Evolutionary conservation across 2,888 invertebrate genomes (phyloP), one percentile per base, ranked within the genome.

Genomic region (Acronicta psi): DNA sequence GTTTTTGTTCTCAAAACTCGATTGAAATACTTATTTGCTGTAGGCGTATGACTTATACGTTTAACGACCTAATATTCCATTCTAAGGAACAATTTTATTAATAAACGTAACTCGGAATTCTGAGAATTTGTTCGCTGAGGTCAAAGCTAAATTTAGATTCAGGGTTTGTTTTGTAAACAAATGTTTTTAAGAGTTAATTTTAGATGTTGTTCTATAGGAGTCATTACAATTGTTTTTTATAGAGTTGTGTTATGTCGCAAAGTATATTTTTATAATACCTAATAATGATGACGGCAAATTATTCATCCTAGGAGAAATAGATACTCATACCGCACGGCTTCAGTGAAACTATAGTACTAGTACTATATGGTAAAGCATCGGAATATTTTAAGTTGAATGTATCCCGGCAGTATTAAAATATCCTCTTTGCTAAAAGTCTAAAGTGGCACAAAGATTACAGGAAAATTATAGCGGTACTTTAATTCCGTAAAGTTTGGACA

Each of bases 381-480:
- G 11, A 60, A 53, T 3, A 49, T 41, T 49, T 41, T 25, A 43
- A 47, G 29, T 44, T 47, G 36, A 41, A 49, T 25, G 36, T 47
- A 52, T 55, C 36, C 16, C 29, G 36, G 45, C 40, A 61, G 47
- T 45, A 49, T 25, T 58, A 41, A 29, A 29, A 29, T 11, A 29
- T 29, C 23, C 18, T 58, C 14, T 45, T 57, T 61, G 54, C 45
- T 17, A 53, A 71, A 71, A 53, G 25, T 60, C 51, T 58, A 55
- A 75, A 73, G 73, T 59, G 55, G 53, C 55, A 56, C 45, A 52
- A 65, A 74, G 74, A 74, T 75, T 73, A 75, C 70, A 49, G 63
- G 63, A 69, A 76, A 74, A 66, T 75, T 75, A 73, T 75, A 69
- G 73, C 69, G 55, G 73, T 73, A 64, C 66, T 74, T 73, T 66